These are phyloP conservation scores for Thinocorus orbignyianus DNA, from an alignment of 2,113 vertebrate species.

Conservation along the genomic window DNA sequence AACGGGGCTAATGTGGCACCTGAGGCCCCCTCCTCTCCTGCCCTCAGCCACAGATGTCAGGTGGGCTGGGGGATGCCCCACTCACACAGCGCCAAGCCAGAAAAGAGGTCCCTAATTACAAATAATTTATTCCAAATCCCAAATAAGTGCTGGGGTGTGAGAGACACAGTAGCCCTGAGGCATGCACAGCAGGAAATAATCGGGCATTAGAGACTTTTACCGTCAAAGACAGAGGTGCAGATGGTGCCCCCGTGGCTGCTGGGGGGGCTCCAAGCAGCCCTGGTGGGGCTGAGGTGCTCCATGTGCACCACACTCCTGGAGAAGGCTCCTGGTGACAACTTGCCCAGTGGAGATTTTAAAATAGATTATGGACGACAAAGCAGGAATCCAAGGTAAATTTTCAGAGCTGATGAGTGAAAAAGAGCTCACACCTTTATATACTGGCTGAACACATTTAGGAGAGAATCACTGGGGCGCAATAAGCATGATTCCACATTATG, in stretches of 20 bases:
- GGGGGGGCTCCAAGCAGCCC: not conserved
- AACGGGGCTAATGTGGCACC: accelerated
- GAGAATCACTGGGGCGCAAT: not conserved
- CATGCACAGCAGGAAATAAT: not conserved
- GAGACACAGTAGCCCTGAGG: not conserved
- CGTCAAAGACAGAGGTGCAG: not conserved
- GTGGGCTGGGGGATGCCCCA: not conserved
- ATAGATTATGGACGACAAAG: constrained; percentile 1
- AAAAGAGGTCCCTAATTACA: not conserved
- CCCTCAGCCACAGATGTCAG: accelerated
- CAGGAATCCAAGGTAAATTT: constrained; percentile 41
- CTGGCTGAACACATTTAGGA: not conserved
- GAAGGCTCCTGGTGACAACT: not conserved
- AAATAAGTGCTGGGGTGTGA: not conserved
- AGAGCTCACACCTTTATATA: constrained; percentile 7
- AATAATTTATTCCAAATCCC: not conserved
- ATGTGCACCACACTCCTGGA: accelerated
- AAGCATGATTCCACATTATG: not conserved
- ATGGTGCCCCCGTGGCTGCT: accelerated
- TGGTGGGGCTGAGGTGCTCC: accelerated
- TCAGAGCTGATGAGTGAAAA: constrained; percentile 8
- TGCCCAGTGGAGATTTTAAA: not conserved
- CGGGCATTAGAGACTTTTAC: not conserved
- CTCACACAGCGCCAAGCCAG: accelerated
- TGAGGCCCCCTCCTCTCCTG: not conserved